Evolutionary conservation across 2,888 invertebrate genomes (phyloP).

Genomic region (Drosophila mettleri): DNA sequence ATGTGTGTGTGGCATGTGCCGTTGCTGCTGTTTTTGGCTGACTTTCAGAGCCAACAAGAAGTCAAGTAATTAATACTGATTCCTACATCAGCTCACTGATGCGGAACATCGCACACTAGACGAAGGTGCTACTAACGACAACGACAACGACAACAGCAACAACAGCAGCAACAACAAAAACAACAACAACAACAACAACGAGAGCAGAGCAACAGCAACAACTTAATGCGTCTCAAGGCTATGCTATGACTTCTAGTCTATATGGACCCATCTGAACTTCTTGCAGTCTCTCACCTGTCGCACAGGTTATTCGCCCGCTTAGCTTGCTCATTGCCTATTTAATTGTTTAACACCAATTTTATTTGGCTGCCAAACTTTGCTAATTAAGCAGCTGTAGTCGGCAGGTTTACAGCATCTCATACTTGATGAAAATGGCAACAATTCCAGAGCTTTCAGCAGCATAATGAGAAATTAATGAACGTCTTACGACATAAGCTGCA

Average conservation of each 20-base stretch:
- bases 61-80: constrained; percentile 77
- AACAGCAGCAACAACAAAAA: constrained; percentile 10
- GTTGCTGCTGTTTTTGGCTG: constrained; percentile 31
- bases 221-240: constrained; percentile 49
- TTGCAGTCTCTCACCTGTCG: constrained; percentile 1
- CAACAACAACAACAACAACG: constrained; percentile 18
- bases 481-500: not conserved
- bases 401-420: constrained; percentile 33
- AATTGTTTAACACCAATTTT: constrained; percentile 63
- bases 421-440: constrained; percentile 1
- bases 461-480: constrained; percentile 17
- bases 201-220: constrained; percentile 43
- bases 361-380: constrained; percentile 59
- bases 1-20: constrained; percentile 28
- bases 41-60: constrained; percentile 45
- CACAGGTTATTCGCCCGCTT: constrained; percentile 20
- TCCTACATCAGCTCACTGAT: constrained; percentile 54
- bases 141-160: constrained; percentile 19
- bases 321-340: constrained; percentile 43
- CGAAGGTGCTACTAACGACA: constrained; percentile 46
- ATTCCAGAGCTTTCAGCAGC: constrained; percentile 14
- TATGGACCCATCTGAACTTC: not conserved
- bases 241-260: not conserved
- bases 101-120: constrained; percentile 67
- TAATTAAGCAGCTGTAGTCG: constrained; percentile 61